Conservation (phyloP, 92 coral and sea anemone genomes). For the Meandrina meandrites region DNA sequence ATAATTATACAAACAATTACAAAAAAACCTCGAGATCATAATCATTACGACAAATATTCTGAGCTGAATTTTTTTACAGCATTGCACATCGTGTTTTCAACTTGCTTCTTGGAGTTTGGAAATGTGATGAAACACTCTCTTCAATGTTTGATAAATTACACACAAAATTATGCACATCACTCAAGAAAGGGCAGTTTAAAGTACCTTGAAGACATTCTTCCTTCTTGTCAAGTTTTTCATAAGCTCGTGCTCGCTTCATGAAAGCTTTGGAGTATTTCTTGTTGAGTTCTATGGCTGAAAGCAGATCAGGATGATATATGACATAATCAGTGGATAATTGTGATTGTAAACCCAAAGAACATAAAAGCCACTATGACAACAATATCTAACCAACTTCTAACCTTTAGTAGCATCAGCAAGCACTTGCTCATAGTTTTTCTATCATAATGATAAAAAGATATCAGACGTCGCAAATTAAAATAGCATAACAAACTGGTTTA, state of each 20-base stretch:
- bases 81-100: too few species aligned
- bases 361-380: too few species aligned
- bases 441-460: conserved; percentile 16
- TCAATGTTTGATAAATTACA: too few species aligned
- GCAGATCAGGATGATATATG: neutral
- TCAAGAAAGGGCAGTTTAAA: neutral
- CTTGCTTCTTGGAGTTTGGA: too few species aligned
- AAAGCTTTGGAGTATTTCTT: conserved; percentile 90
- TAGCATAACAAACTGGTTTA: too few species aligned
- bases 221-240: conserved; percentile 76
- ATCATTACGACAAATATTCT: too few species aligned
- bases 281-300: conserved; percentile 80
- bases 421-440: conserved; percentile 84
- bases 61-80: too few species aligned
- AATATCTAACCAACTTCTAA: too few species aligned
- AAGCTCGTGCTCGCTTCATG: conserved; percentile 91
- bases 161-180: too few species aligned
- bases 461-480: neutral
- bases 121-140: too few species aligned
- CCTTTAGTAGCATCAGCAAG: conserved; percentile 86
- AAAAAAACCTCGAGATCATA: too few species aligned
- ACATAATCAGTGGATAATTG: neutral
- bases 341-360: neutral
- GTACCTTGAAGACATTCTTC: conserved; percentile 91
- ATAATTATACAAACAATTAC: neutral